Conservation (phyloP, 1,140 invertebrate genomes). For the Rhyacophila brunnea region DNA sequence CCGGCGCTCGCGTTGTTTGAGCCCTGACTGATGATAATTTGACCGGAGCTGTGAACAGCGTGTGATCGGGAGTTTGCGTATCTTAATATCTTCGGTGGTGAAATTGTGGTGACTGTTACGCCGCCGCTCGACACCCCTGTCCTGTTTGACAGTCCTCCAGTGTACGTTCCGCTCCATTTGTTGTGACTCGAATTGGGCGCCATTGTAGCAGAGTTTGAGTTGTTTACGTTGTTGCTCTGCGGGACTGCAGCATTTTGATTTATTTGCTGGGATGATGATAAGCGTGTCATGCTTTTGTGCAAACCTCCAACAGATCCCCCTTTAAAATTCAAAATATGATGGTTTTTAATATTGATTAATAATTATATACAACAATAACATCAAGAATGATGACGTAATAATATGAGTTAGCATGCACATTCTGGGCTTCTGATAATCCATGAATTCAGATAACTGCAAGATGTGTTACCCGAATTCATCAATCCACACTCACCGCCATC, state of each 20-base stretch:
- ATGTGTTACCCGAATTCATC: no score
- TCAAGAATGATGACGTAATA: no score
- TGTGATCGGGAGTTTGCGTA: constrained; percentile 34
- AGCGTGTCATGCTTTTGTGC: constrained; percentile 78
- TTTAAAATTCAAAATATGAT: constrained; percentile 37
- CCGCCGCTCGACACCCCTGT: constrained; percentile 57
- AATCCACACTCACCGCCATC: no score
- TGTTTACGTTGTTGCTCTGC: constrained; percentile 39
- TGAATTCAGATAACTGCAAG: no score
- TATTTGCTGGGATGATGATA: constrained; percentile 72
- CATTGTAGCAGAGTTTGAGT: constrained; percentile 44
- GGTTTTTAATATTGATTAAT: no score
- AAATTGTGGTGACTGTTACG: constrained; percentile 63
- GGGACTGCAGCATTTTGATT: constrained; percentile 46
- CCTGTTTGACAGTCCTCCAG: constrained; percentile 20
- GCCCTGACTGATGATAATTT: constrained; percentile 31
- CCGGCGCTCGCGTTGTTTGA: constrained; percentile 13
- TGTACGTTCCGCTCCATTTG: constrained; percentile 46
- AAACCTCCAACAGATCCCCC: constrained; percentile 72
- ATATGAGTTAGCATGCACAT: no score
- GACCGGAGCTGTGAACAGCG: constrained; percentile 26
- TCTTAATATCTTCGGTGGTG: constrained; percentile 51
- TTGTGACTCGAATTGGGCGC: constrained; percentile 46
- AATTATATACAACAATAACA: no score
- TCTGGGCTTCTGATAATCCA: no score